A percentile compares a stretch with the other conserved stretches of the same genome.
Evolutionary conservation across 2,888 invertebrate species (phyloP).

Genomic region (Rhogogaster chlorosoma): DNA sequence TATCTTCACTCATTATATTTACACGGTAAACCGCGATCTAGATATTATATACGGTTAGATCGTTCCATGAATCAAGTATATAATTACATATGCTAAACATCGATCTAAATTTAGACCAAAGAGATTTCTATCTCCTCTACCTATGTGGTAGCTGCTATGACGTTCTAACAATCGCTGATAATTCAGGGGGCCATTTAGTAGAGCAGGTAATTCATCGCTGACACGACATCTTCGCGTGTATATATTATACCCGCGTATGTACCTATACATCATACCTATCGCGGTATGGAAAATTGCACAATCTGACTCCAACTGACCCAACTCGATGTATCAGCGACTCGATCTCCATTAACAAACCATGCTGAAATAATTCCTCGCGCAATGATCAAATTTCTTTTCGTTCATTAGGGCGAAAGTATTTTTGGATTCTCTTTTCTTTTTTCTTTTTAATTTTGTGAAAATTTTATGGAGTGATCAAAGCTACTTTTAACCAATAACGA

Average conservation of each 20-base stretch:
- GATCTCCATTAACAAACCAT: neutral
- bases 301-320: conserved; percentile 10
- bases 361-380: neutral
- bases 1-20: neutral
- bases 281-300: conserved; percentile 39
- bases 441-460: neutral
- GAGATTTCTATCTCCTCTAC: neutral
- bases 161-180: neutral
- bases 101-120: neutral
- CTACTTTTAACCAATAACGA: neutral
- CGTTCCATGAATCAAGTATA: neutral
- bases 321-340: neutral
- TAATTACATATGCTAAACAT: neutral
- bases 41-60: neutral
- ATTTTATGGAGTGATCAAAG: neutral
- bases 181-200: neutral
- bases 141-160: neutral
- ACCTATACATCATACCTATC: neutral
- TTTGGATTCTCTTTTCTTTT: neutral
- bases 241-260: neutral
- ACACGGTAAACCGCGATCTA: neutral
- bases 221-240: conserved; percentile 4
- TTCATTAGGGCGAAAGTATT: neutral
- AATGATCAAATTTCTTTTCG: neutral
- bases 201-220: conserved; percentile 13